A percentile compares a stretch with the other conserved stretches of the same genome.
Conservation (phyloP, 2,113 vertebrate species). For the Zonotrichia leucophrys region DNA sequence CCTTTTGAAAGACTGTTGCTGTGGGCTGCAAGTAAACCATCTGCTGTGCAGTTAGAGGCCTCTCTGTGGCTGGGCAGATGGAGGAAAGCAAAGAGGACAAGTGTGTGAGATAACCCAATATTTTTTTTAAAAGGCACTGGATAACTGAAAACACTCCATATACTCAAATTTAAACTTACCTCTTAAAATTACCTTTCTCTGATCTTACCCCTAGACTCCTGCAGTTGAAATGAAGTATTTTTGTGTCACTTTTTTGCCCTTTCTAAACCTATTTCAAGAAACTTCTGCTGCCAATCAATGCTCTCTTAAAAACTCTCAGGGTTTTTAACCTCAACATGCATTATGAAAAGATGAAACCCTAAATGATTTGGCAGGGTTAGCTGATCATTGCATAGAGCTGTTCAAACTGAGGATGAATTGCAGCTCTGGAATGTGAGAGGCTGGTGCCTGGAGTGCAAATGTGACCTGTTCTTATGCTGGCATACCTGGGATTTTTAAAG, state of each 20-base stretch:
- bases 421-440: slow-evolving; percentile 39
- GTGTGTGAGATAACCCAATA: slow-evolving; percentile 37
- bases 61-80: slow-evolving; percentile 50
- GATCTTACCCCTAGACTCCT: not conserved
- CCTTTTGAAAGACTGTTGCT: slow-evolving; percentile 50
- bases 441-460: slow-evolving; percentile 6
- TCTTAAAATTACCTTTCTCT: slow-evolving; percentile 31
- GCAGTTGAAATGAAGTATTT: slow-evolving; percentile 62
- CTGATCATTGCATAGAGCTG: not conserved
- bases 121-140: slow-evolving; percentile 55
- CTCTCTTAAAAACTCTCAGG: slow-evolving; percentile 59
- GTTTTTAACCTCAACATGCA: slow-evolving; percentile 42
- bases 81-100: slow-evolving; percentile 53
- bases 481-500: slow-evolving; percentile 17
- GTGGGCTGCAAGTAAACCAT: slow-evolving; percentile 37
- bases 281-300: slow-evolving; percentile 24
- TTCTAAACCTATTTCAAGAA: slow-evolving; percentile 31
- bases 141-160: slow-evolving; percentile 64
- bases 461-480: not conserved
- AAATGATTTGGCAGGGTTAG: slow-evolving; percentile 27
- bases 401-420: not conserved
- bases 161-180: slow-evolving; percentile 45
- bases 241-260: slow-evolving; percentile 44
- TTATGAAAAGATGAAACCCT: slow-evolving; percentile 46
- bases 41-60: slow-evolving; percentile 43